Conservation (phyloP, 2,113 vertebrate species). For the Leuciscus idus region DNA sequence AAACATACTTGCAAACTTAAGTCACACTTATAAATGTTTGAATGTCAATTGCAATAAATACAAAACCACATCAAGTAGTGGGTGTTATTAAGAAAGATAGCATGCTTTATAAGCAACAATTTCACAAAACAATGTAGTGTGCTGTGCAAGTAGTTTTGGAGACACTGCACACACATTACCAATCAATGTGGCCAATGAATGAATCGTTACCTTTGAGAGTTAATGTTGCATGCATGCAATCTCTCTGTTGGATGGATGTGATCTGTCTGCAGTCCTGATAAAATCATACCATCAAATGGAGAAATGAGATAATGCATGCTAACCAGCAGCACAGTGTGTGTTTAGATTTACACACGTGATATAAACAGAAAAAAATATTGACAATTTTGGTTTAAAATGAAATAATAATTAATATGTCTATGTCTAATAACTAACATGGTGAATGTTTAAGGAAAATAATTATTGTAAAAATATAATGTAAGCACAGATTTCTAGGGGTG, state of each 20-base stretch:
- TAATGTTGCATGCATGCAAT: slow-evolving; percentile 59
- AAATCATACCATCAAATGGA: background rate
- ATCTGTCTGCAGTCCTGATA: background rate
- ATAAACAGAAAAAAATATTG: background rate
- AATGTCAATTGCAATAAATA: background rate
- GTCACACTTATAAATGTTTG: background rate
- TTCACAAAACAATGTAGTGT: background rate
- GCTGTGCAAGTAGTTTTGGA: background rate
- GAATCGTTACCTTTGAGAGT: background rate
- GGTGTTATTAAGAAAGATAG: background rate
- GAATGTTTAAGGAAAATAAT: too few species aligned
- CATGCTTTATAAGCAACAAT: background rate
- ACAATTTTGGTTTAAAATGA: background rate
- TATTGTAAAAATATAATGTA: too few species aligned
- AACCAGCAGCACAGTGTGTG: too few species aligned
- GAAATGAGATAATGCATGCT: background rate
- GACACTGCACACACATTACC: background rate
- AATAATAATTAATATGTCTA: too few species aligned
- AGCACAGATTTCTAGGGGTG: too few species aligned
- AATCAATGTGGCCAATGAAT: background rate
- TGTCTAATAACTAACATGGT: too few species aligned
- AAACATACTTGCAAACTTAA: background rate
- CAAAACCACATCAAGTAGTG: background rate
- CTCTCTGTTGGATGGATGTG: background rate
- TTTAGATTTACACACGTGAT: background rate